Evolutionary conservation across 2,797 vertebrate species (phyloP).

Genomic region (Sandelia bainsii): DNA sequence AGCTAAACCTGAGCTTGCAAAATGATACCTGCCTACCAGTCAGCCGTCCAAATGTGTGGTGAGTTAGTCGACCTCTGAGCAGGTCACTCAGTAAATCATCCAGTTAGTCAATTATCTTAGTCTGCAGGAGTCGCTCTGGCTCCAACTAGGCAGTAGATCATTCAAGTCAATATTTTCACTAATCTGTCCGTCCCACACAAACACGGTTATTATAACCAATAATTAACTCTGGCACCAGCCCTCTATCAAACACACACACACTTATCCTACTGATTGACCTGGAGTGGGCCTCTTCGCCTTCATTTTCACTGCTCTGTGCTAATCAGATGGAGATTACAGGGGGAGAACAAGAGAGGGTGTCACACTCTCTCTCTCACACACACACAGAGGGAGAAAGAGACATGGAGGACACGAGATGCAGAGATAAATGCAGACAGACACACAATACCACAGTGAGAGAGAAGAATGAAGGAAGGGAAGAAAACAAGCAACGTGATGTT

Average conservation of each 20-base stretch:
- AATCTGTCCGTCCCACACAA: conserved; percentile 3
- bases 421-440: not conserved
- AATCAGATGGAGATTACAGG: conserved; percentile 47
- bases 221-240: conserved; percentile 11
- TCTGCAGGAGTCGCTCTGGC: not conserved
- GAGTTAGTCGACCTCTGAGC: not conserved
- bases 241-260: conserved; percentile 4
- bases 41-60: too few species aligned
- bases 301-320: conserved; percentile 11
- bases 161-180: not conserved
- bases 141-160: not conserved
- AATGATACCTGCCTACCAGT: too few species aligned
- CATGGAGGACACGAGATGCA: too few species aligned
- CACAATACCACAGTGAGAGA: not conserved
- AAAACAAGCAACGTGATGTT: not conserved
- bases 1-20: too few species aligned
- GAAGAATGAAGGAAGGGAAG: not conserved
- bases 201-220: conserved; percentile 11
- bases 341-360: not conserved
- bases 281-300: conserved; percentile 28
- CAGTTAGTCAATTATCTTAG: conserved; percentile 1
- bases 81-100: not conserved
- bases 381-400: not conserved
- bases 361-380: conserved; percentile 6
- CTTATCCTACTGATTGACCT: conserved; percentile 20